Base-by-base conservation (phyloP, 1,140 invertebrate species). In the Cydia splendana region DNA sequence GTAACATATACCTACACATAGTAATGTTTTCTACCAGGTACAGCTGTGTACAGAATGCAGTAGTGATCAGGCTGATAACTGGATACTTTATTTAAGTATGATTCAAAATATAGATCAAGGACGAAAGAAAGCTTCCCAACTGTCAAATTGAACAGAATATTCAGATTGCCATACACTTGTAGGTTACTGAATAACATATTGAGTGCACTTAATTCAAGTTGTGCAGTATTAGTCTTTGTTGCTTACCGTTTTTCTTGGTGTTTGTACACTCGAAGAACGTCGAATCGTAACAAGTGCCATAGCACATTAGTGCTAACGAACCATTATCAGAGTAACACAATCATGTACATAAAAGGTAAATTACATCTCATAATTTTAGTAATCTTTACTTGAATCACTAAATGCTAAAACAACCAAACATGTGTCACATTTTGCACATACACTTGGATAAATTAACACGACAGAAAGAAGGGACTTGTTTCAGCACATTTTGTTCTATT, bases 261-360 rank as follows among this genome's bases (percentile, higher is more conserved):
- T 88, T 87, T 90, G 91, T 84, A 93, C 88, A 88, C 89, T 93
- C 79, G 90, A 87, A 85, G 91, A 91, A 87, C 91, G 91, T 80
- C 89, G 90, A 86, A 93, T 93, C 83, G 90, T 93, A 87, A 93
- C 89, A 84, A 93, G 90, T 88, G 91, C 91, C 91, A 93, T 93
- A 87, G 86, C 91, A 93, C 89, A 93, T 90, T 86, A 89, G 81
- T 87, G 80, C 85, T 89, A 90, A 86, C 82, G 81, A 89, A 88
- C 84, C 88, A 91, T 93, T 88, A 90, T 89, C 82, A 82, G 83
- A 87, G 85, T 85, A 91, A 89, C 81, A 89, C 87, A 91, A 91
- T 90, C 91, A 91, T 89, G 89, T 87, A 91, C 87, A 90, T 89
- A 89, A 86, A 91, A 84, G 84, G 82, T 86, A 88, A 90, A 87